phyloP scores from a whole-genome alignment of 2,888 invertebrate species.

The Andrena camellia region DNA sequence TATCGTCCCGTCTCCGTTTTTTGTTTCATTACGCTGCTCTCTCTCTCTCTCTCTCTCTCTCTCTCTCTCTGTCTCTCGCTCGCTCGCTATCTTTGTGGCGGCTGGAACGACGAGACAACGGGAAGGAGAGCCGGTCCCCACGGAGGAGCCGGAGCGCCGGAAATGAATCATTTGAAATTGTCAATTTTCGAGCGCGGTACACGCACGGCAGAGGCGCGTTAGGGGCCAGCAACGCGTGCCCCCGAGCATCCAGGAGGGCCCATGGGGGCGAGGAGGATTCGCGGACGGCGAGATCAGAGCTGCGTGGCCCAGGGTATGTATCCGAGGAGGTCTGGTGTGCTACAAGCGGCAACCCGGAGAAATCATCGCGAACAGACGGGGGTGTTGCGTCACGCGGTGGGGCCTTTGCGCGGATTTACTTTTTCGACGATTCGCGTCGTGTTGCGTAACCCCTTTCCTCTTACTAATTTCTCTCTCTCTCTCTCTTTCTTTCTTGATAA shows the following conservation, averaged over 20 bases:
- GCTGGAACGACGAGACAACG: slow-evolving; percentile 46
- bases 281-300: slow-evolving; percentile 49
- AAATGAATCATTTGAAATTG: slow-evolving; percentile 84
- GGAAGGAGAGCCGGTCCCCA: slow-evolving; percentile 65
- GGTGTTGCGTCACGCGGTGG: slow-evolving; percentile 40
- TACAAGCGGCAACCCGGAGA: neutral
- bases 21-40: slow-evolving; percentile 6
- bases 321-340: slow-evolving; percentile 45
- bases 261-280: slow-evolving; percentile 22
- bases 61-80: too few relatives aligned
- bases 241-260: slow-evolving; percentile 19
- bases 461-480: slow-evolving; percentile 20
- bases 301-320: too few relatives aligned
- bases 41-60: neutral
- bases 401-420: slow-evolving; percentile 19
- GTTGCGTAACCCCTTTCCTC: slow-evolving; percentile 43
- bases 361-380: slow-evolving; percentile 23
- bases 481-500: slow-evolving; percentile 8
- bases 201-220: slow-evolving; percentile 33
- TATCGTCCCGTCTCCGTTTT: slow-evolving; percentile 12
- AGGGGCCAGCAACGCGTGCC: slow-evolving; percentile 39
- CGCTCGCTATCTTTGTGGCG: slow-evolving; percentile 23
- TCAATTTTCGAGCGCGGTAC: slow-evolving; percentile 77
- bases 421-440: slow-evolving; percentile 31
- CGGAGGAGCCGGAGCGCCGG: slow-evolving; percentile 72